These are phyloP conservation scores for Prionailurus viverrinus DNA, from an alignment of 2,113 vertebrate genomes.

Conservation along the genomic window DNA sequence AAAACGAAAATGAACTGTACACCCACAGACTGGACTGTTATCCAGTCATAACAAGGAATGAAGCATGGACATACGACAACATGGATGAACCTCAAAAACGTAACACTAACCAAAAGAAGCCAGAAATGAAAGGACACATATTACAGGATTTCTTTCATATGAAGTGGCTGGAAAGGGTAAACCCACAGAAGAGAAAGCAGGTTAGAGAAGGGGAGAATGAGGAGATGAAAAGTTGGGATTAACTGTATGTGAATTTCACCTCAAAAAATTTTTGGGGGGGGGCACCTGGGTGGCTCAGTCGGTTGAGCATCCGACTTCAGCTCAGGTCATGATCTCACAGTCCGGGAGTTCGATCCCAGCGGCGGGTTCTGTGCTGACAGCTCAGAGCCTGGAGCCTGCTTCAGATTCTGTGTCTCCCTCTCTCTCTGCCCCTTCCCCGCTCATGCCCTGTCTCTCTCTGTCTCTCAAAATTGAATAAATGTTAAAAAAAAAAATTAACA, in stretches of 20 bases:
- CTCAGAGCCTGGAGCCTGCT: too few relatives aligned
- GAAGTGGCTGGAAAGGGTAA: neutral
- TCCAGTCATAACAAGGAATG: neutral
- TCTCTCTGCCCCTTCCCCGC: too few relatives aligned
- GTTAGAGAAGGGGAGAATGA: too few relatives aligned
- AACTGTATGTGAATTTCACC: neutral
- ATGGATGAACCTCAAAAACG: neutral
- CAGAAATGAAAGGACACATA: neutral
- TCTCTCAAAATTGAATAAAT: too few relatives aligned
- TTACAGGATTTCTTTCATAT: neutral
- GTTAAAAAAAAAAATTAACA: too few relatives aligned
- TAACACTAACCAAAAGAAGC: neutral
- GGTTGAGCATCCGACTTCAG: too few relatives aligned
- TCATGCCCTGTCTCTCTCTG: too few relatives aligned
- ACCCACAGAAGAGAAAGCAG: neutral
- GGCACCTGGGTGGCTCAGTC: too few relatives aligned
- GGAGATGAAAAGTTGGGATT: neutral
- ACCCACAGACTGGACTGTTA: neutral
- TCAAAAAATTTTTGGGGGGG: neutral
- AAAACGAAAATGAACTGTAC: neutral
- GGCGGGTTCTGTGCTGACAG: fast-evolving
- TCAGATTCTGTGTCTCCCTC: too few relatives aligned
- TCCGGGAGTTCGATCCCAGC: too few relatives aligned
- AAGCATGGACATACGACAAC: neutral
- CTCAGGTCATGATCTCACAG: too few relatives aligned